These are phyloP conservation scores for Pica pica DNA, from an alignment of 2,113 vertebrate species.

Conservation along the genomic window DNA sequence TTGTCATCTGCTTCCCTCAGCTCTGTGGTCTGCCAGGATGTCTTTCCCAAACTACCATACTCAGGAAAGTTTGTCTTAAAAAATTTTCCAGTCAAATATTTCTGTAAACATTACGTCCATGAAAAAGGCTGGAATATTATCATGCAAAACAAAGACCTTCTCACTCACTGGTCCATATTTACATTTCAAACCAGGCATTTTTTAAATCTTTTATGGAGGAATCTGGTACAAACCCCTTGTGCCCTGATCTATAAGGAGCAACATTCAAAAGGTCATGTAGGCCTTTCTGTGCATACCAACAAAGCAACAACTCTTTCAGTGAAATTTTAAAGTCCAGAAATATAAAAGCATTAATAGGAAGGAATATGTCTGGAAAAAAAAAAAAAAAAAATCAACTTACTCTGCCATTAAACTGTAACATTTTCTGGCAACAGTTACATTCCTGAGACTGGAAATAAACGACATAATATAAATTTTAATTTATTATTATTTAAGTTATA, in stretches of 20 bases:
- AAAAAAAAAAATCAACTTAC: too few species aligned
- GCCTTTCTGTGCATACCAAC: background rate
- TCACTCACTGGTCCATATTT: background rate
- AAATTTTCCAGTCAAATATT: background rate
- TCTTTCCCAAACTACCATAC: background rate
- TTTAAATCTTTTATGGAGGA: background rate
- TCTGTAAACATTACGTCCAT: background rate
- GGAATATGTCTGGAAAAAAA: background rate
- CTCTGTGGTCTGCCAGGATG: background rate
- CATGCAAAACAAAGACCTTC: background rate
- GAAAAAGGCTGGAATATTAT: background rate
- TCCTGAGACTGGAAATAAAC: background rate
- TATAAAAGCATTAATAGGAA: background rate
- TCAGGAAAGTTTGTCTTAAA: background rate
- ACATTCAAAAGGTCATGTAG: background rate
- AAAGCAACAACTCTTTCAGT: background rate
- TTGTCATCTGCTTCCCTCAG: background rate
- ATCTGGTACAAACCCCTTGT: background rate
- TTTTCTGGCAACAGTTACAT: background rate
- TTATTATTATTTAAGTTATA: background rate
- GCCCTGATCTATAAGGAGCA: background rate
- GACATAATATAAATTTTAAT: too few species aligned
- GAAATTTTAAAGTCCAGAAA: background rate
- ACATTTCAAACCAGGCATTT: background rate
- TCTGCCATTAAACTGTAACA: background rate